Base-by-base conservation (phyloP, 2,113 vertebrate species). In the Elanoides forficatus region DNA sequence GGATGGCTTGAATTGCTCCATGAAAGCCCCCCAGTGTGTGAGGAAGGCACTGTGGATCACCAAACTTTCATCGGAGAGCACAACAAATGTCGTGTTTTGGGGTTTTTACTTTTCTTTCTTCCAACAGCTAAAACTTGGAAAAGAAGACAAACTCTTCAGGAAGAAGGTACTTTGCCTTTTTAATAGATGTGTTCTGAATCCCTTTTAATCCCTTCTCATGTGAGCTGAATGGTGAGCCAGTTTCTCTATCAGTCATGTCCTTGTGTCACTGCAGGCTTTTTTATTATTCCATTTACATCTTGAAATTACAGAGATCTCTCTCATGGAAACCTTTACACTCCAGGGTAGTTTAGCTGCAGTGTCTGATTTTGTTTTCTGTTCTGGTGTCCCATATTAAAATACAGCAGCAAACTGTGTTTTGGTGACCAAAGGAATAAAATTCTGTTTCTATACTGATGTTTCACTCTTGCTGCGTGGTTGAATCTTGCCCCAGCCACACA, bases 111-210 rank as follows among this genome's bases (percentile, higher is more conserved):
- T 97, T 93, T 94, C 72, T 96, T 96, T 96, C 59, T 94, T 91
- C 52, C 80, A 70, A 67, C 93, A 98, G 97, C 93, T 98, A 60
- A 98, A 98, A 94, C 96, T 98, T 75, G 97, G 97, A 86, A 97
- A 98, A 97, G 98, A 98, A 94, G 97, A 98, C 65, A 98, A 98
- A 84, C 94, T 98, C 94, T 97, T 98, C 94, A 97, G 97, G 97
- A 98, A 97, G 95, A 98, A 98, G 98, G 98, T 98, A 97, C 84
- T 70, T 53, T 73, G 67, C 82, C 67, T 89, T 53, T 63, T 78
- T 80, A 82, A 68, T 86, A 86, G 90, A 38, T 56, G 34, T 59
- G 32, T 68, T 88, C 82, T 92, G 65, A 65, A 18, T 72, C 48
- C 36, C 40, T 76, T 40, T n/a, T 43, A 45, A 36, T n/a, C 29